Conservation (phyloP, 2,113 vertebrate genomes). For the Balaenoptera acutorostrata region DNA sequence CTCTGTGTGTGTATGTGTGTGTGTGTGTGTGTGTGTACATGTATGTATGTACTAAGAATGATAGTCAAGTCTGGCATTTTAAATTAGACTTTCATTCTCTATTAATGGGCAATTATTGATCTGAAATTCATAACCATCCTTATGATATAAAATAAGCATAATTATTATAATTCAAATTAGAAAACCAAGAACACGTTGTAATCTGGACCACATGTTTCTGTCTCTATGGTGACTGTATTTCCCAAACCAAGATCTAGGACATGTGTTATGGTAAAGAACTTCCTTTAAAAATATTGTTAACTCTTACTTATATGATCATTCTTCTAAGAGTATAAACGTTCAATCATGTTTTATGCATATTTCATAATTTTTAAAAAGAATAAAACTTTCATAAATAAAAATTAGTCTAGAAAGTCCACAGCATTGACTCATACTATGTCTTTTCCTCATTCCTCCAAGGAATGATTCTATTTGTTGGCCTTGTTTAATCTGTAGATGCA, state of each 20-base stretch:
- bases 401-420: background rate
- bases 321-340: background rate
- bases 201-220: background rate
- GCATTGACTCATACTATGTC: background rate
- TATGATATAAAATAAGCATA: background rate
- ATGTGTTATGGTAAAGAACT: background rate
- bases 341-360: background rate
- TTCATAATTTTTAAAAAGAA: background rate
- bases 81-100: background rate
- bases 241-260: background rate
- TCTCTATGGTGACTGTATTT: background rate
- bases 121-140: background rate
- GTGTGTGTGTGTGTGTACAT: background rate
- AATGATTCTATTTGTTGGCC: background rate
- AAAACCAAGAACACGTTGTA: background rate
- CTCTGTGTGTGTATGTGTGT: background rate
- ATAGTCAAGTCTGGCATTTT: background rate
- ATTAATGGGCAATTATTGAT: background rate
- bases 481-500: background rate
- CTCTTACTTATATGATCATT: background rate
- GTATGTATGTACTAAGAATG: background rate
- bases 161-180: constrained; percentile 11
- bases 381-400: background rate
- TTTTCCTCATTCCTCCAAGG: background rate
- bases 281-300: background rate